Base-by-base conservation (phyloP, 2,113 vertebrate genomes). In the Nesogale talazaci region DNA sequence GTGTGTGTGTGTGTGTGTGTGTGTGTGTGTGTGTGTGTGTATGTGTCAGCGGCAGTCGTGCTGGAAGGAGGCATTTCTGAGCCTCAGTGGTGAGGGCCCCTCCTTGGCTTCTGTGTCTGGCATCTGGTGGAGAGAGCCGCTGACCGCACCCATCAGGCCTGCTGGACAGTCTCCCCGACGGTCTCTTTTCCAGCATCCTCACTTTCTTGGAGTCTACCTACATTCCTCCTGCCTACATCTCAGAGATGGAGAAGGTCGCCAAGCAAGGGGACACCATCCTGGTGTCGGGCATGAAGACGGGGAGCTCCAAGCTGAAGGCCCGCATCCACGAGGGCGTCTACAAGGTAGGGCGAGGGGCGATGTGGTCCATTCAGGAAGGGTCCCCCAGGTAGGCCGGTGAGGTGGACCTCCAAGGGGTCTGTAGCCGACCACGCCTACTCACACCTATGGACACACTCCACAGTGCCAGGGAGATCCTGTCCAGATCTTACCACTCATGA, bases 191-290 rank as follows among this genome's bases (percentile, higher is more conserved):
- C 94, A 99, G 99, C 90, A 98, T 99, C 79, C 98, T 99, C 52
- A 99, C 98, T 29, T 99, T 99, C 96, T 98, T 98, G 3, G 99
- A 99, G 97, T 99, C 99, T 3, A 98, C 99, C 0, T 99, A 99
- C 82, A 99, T 97, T 1, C 99, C 99, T 2, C 99, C 99, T 34
- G 94, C 96, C 11, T 99, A 99, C 96, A 99, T 99, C 97, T 98
- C 98, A 0, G 99, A 99, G 96, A 99, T 99, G 99, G 99, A 99
- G 97, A 98, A 99, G 92, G 98, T 98, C 38, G 99, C 99, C 77
- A 99, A 99, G 97, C 99, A 99, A 92, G 99, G 99, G 8, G 99
- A 99, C 86, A 98, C 97, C 20, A 89, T 99, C 94, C 85, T 98
- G 69, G 98, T 99, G 89, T 98, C 98, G 10, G 98, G 98, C n/a